These are phyloP conservation scores for Cydia fagiglandana DNA, from an alignment of 1,140 invertebrate genomes.

Conservation along the genomic window DNA sequence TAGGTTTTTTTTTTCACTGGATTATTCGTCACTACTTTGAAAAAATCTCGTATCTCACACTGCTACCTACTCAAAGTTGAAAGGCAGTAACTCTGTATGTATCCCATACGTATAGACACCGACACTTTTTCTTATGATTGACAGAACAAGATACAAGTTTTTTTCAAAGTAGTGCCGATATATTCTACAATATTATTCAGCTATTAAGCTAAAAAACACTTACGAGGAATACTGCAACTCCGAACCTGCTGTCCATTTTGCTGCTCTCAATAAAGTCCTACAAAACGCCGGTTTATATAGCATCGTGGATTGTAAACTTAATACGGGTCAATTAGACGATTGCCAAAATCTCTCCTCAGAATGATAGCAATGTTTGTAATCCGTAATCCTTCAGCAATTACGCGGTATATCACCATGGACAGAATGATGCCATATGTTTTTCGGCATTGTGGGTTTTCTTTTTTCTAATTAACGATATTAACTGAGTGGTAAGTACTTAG, in stretches of 20 bases:
- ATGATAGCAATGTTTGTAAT: conserved; percentile 15
- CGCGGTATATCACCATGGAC: not conserved
- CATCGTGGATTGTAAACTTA: not conserved
- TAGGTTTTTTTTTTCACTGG: too few relatives aligned
- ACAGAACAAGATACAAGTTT: too few relatives aligned
- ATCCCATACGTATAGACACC: too few relatives aligned
- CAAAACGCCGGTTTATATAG: not conserved
- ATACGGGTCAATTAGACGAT: conserved; percentile 2
- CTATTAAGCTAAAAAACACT: conserved; percentile 21
- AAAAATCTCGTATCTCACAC: too few relatives aligned
- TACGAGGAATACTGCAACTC: conserved; percentile 15
- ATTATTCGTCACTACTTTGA: too few relatives aligned
- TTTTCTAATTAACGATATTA: too few relatives aligned
- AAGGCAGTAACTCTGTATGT: too few relatives aligned
- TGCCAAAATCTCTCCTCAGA: not conserved
- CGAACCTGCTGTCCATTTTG: conserved; percentile 22
- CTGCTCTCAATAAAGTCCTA: conserved; percentile 14
- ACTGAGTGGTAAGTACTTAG: too few relatives aligned
- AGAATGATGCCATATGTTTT: not conserved
- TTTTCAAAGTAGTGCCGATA: too few relatives aligned
- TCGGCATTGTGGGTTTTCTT: not conserved
- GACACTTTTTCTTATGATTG: too few relatives aligned
- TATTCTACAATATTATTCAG: too few relatives aligned
- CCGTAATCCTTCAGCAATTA: conserved; percentile 8
- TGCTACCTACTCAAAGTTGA: too few relatives aligned